Conservation (phyloP, 1,140 invertebrate species). For the Atta cephalotes region DNA sequence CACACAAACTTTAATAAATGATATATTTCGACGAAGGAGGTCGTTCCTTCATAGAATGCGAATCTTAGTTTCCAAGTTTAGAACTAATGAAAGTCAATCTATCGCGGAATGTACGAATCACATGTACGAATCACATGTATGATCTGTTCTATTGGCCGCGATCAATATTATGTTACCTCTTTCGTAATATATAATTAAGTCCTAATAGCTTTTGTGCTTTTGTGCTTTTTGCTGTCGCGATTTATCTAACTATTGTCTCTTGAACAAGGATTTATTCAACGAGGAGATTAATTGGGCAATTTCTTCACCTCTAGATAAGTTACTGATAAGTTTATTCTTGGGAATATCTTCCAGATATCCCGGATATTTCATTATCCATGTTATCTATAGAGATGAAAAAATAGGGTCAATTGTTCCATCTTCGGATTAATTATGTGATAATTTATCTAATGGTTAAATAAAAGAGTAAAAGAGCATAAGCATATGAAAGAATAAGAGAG, state of each 20-base stretch:
- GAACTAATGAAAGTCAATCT: conserved; percentile 16
- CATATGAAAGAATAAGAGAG: too few relatives aligned
- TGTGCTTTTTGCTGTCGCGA: neutral
- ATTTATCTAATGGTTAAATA: too few relatives aligned
- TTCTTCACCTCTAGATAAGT: too few relatives aligned
- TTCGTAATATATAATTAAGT: neutral
- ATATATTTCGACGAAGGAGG: conserved; percentile 9
- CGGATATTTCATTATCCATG: too few relatives aligned
- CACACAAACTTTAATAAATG: conserved; percentile 17
- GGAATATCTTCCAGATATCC: too few relatives aligned
- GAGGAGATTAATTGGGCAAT: neutral
- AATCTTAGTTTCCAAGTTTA: conserved; percentile 5
- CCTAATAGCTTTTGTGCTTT: neutral
- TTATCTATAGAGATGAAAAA: too few relatives aligned
- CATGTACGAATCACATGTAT: neutral
- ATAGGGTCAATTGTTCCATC: too few relatives aligned
- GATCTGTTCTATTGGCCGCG: neutral
- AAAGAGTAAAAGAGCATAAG: too few relatives aligned
- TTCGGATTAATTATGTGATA: too few relatives aligned
- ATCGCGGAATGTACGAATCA: neutral
- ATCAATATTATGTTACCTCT: conserved; percentile 1
- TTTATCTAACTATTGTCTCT: neutral
- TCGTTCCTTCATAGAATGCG: neutral
- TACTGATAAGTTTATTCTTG: too few relatives aligned
- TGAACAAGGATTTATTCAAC: conserved; percentile 24